These are phyloP conservation scores for Herminia tarsipennalis DNA, from an alignment of 2,888 invertebrate species.

Conservation along the genomic window DNA sequence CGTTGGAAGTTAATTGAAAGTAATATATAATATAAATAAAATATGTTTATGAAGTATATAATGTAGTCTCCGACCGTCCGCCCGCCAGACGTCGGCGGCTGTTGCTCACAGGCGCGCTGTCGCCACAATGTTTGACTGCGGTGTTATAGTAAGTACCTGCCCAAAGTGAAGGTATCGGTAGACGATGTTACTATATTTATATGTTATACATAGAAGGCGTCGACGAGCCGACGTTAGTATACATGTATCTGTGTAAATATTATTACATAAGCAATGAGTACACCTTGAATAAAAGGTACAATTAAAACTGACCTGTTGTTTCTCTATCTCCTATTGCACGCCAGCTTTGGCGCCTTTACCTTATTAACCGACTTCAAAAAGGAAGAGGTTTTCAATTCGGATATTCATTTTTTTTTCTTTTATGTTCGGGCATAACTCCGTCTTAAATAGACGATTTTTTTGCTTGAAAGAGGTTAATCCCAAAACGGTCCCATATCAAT, in stretches of 20 bases:
- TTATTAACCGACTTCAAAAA: too few species aligned
- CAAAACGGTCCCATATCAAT: too few species aligned
- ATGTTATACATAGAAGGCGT: too few species aligned
- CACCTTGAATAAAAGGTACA: conserved; percentile 65
- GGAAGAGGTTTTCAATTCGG: too few species aligned
- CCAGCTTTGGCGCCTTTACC: too few species aligned
- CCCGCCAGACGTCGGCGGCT: not conserved
- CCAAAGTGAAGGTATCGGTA: too few species aligned
- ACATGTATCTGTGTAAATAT: conserved; percentile 70
- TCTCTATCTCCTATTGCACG: not conserved
- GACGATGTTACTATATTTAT: too few species aligned
- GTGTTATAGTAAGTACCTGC: too few species aligned
- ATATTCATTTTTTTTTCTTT: too few species aligned
- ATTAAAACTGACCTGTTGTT: conserved; percentile 22
- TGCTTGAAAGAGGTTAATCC: too few species aligned
- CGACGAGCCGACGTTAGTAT: conserved; percentile 4
- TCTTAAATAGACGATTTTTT: too few species aligned
- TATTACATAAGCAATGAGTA: conserved; percentile 57
- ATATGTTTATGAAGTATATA: conserved; percentile 21
- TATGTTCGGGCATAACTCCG: too few species aligned
- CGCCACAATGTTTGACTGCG: not conserved
- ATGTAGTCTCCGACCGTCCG: conserved; percentile 14
- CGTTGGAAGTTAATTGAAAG: conserved; percentile 40
- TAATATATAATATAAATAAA: conserved; percentile 38
- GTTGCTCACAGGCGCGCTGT: conserved; percentile 5